Percentiles rank a stretch among this genome's conserved stretches.
Evolutionary conservation across 2,797 vertebrate species (phyloP).

Genomic region (Vireo griseus): DNA sequence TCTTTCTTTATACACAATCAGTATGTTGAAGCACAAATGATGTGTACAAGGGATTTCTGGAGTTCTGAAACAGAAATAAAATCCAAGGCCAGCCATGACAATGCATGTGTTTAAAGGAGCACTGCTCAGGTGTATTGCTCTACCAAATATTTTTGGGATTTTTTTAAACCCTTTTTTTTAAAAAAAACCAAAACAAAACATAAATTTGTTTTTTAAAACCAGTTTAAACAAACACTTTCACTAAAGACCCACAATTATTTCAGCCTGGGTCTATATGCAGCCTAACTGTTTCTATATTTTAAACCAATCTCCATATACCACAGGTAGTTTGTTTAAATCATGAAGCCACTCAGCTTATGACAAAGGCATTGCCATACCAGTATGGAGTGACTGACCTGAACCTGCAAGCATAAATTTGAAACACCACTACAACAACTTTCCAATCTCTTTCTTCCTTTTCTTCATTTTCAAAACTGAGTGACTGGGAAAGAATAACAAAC

Average conservation of each 20-base stretch:
- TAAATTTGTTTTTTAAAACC: neutral
- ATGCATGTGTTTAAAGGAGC: neutral
- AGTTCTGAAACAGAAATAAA: neutral
- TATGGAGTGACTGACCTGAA: neutral
- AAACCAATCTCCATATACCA: neutral
- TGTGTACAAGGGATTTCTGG: neutral
- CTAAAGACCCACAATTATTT: neutral
- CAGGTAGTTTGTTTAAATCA: neutral
- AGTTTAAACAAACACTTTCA: neutral
- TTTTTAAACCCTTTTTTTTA: neutral
- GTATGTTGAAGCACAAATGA: neutral
- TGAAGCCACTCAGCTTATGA: neutral
- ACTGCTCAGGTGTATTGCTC: neutral
- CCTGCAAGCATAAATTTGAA: neutral
- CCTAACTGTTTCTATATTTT: neutral
- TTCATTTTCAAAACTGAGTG: neutral
- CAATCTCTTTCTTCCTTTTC: neutral
- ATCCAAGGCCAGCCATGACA: neutral
- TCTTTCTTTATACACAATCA: neutral
- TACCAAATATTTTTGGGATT: neutral
- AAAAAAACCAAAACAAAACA: too few relatives aligned
- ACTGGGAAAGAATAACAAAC: neutral
- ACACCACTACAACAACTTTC: neutral
- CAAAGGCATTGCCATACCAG: neutral
- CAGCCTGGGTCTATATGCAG: neutral